Base-by-base conservation (phyloP, 2,888 invertebrate species). In the Diarsia rubi region DNA sequence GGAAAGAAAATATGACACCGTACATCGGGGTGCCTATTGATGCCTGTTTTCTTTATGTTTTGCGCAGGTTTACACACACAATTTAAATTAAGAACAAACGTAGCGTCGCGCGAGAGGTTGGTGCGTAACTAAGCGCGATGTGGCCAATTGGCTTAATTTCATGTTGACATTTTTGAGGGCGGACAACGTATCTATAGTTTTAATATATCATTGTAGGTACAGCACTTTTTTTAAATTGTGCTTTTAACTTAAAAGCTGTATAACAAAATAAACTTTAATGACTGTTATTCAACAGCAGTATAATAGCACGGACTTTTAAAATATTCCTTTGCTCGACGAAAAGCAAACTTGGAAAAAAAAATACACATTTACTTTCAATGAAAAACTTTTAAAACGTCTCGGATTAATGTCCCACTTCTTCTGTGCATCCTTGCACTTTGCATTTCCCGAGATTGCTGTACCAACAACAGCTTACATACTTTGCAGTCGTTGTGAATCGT, bases 401-500 rank as follows among this genome's bases (percentile, higher is more conserved):
- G 87, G 88, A 89, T 91, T 91, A 93, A 92, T 91, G 92, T 91
- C 86, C 88, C 78, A 90, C 90, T 92, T 91, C 91, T 91, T 91
- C 90, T 85, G 83, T 69, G 84, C 90, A 91, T 92, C 90, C 90
- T 90, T 93, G 93, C 93, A 92, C 90, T 94, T 95, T 93, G 92
- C 93, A 94, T 94, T 93, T 91, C 90, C 89, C 88, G 90, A 92
- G 92, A 93, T 92, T 91, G 89, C 90, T 88, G 83, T 78, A 88
- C 77, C 86, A 88, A 91, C 88, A 88, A 83, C 82, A 84, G 81
- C 80, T 78, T 75, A 79, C 62, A 82, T 75, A 81, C 69, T 74
- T 77, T 83, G 69, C 78, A 85, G 82, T 86, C 66, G 74, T 69
- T 84, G 69, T 86, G 84, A 85, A 85, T 88, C 86, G 88, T 90